Percentiles rank a stretch among this genome's conserved stretches.
These are phyloP conservation scores for Cistogaster globosa DNA, from an alignment of 2,888 invertebrate genomes.

Conservation along the genomic window DNA sequence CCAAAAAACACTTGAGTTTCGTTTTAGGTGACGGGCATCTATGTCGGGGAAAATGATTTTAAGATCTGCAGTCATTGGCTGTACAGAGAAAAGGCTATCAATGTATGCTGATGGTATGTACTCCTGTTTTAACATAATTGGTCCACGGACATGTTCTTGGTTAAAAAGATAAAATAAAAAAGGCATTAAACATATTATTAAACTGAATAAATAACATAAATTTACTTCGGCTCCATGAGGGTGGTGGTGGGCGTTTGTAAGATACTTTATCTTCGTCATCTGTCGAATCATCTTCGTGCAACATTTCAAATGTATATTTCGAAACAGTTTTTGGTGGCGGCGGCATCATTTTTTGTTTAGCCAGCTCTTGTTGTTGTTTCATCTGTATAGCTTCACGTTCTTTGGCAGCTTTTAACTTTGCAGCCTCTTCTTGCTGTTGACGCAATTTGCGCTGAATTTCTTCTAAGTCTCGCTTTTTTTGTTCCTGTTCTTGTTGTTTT, in stretches of 20 bases:
- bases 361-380: conserved; percentile 73
- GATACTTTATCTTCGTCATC: conserved; percentile 82
- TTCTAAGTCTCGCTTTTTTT: conserved; percentile 79
- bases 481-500: conserved; percentile 78
- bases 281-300: conserved; percentile 83
- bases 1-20: conserved; percentile 91
- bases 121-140: conserved; percentile 83
- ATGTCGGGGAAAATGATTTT: conserved; percentile 87
- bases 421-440: conserved; percentile 78
- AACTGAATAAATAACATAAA: conserved; percentile 1
- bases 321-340: conserved; percentile 76
- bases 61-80: conserved; percentile 87
- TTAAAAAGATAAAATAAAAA: background rate
- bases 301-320: conserved; percentile 82
- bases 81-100: conserved; percentile 86
- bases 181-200: background rate
- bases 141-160: conserved; percentile 82
- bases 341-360: conserved; percentile 75
- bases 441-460: conserved; percentile 80
- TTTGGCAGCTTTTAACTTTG: conserved; percentile 73
- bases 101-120: conserved; percentile 82
- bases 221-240: conserved; percentile 83
- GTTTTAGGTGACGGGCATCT: conserved; percentile 86
- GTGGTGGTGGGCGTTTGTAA: conserved; percentile 79
- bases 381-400: conserved; percentile 79